Base-by-base conservation (phyloP, 2,888 invertebrate species). In the Archips xylosteana region DNA sequence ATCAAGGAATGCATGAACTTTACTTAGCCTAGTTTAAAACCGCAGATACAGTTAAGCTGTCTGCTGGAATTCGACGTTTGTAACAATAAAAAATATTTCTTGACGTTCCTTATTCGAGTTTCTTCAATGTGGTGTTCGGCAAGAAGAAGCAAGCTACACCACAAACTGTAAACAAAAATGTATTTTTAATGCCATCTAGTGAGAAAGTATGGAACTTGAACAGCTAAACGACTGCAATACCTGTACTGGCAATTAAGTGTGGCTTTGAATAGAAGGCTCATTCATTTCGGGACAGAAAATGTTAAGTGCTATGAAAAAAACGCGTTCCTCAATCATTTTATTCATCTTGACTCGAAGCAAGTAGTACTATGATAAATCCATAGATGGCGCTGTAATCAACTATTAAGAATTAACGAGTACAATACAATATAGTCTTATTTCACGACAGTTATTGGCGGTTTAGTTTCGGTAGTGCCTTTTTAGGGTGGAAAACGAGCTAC, bases 81-180 rank as follows among this genome's bases (percentile, higher is more conserved):
- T 49, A 57, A 10, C 12, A 3, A 34, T 15, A 59, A 3, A 3
- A 4, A 34, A 23, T 23, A 23, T 23, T 59, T 45, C 3, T 57
- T 34, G 12, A 57, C n/a, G 13, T 47, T 61, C 1, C 10, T 34
- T 86, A 94, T 80, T 92, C 89, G 72, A 94, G 81, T 84, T 92
- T 94, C 81, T 94, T 94, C 78, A 94, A 78, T 6, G 89, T 94
- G 36, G 94, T 94, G 74, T 92, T 92, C 47, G 93, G 94, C n/a
- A 94, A 76, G 42, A 93, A 78, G 78, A 87, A 89, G 77, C 91
- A 90, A 2, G 87, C 88, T 4, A 84, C 39, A 1, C 92, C 92
- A 75, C 91, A 90, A 2, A 82, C 94, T 94, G 91, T 63, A 92
- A 90, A 79, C 72, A 69, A 32, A 39, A 64, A 3, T 64, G 45